Evolutionary conservation across 2,888 invertebrate genomes (phyloP).

Genomic region (Agrypnus murinus): DNA sequence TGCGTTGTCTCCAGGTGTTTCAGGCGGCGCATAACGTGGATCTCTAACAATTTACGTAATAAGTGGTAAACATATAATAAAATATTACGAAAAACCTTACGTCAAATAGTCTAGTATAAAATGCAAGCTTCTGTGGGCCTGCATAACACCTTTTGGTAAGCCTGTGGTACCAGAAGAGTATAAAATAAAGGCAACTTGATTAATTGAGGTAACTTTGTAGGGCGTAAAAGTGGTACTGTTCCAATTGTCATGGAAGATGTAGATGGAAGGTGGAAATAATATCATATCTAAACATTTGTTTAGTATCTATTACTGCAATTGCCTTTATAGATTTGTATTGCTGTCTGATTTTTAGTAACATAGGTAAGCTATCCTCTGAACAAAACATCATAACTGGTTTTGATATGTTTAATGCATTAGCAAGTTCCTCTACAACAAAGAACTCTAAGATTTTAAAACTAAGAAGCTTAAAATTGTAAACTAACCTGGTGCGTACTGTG

Average conservation of each 20-base stretch:
- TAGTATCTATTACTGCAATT: constrained; percentile 75
- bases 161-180: constrained; percentile 85
- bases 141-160: constrained; percentile 79
- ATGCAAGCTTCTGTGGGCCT: constrained; percentile 74
- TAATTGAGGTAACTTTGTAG: constrained; percentile 46
- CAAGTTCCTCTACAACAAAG: constrained; percentile 5
- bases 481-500: constrained; percentile 51
- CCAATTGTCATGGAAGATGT: constrained; percentile 63
- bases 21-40: not conserved
- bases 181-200: constrained; percentile 64
- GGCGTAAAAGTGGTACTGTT: constrained; percentile 65
- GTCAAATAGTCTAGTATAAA: too few relatives aligned
- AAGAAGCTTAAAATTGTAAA: not conserved
- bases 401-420: constrained; percentile 56
- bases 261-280: too few relatives aligned
- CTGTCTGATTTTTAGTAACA: constrained; percentile 72
- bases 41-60: not conserved
- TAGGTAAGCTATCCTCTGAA: constrained; percentile 74
- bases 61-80: too few relatives aligned
- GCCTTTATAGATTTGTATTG: constrained; percentile 67
- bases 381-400: constrained; percentile 80
- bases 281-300: constrained; percentile 59
- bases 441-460: not conserved
- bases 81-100: not conserved
- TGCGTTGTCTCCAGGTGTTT: not conserved